phyloP scores from a whole-genome alignment of 2,113 vertebrate species.

The Pholis gunnellus region DNA sequence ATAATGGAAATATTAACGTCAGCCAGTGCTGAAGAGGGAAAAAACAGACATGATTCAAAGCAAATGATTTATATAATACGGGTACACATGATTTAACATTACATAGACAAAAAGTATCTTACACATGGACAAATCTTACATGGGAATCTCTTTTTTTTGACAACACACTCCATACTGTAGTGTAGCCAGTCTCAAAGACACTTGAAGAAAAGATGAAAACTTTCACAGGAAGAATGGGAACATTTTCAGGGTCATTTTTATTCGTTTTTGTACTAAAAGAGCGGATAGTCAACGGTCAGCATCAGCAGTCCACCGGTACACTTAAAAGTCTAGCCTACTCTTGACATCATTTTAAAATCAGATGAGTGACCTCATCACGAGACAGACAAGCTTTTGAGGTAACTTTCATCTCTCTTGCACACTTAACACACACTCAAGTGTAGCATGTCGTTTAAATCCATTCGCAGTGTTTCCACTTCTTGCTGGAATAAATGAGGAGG shows the following conservation, averaged over 20 bases:
- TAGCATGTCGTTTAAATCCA: constrained; percentile 22
- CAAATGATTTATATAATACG: constrained; percentile 69
- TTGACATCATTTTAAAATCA: constrained; percentile 84
- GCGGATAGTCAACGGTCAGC: constrained; percentile 52
- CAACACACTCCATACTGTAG: constrained; percentile 62
- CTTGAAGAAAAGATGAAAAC: constrained; percentile 42
- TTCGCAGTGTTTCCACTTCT: constrained; percentile 28
- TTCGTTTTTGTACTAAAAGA: constrained; percentile 64
- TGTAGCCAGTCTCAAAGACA: constrained; percentile 68
- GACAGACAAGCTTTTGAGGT: constrained; percentile 69
- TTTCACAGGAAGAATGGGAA: constrained; percentile 25
- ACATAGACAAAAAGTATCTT: constrained; percentile 60
- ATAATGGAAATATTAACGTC: background rate
- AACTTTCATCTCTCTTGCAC: constrained; percentile 58
- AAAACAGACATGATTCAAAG: constrained; percentile 19
- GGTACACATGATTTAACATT: constrained; percentile 65
- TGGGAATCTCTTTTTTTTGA: constrained; percentile 20
- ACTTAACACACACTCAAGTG: background rate
- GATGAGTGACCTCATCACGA: constrained; percentile 64
- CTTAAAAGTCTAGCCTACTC: constrained; percentile 39
- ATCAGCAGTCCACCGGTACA: constrained; percentile 61
- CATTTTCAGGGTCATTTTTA: constrained; percentile 46
- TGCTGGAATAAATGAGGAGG: constrained; percentile 27
- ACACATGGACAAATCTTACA: constrained; percentile 67
- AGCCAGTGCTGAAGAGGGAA: background rate